Conservation (phyloP, 2,888 invertebrate genomes). For the Helicoverpa assulta region DNA sequence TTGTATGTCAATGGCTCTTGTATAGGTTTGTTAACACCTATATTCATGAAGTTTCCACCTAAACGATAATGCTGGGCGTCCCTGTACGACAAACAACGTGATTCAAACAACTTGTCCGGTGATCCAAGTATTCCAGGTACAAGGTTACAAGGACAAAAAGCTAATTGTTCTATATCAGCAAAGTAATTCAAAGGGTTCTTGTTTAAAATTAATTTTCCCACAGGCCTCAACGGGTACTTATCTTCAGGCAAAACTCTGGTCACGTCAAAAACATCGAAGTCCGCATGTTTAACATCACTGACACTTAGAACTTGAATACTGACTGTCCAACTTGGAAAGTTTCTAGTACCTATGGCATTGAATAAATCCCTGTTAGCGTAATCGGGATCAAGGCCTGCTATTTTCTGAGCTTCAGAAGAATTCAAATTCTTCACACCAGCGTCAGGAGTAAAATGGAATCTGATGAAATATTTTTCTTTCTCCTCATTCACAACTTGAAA, state of each 20-base stretch:
- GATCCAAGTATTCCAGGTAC: conserved; percentile 97
- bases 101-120: conserved; percentile 97
- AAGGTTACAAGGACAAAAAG: conserved; percentile 96
- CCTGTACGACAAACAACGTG: conserved; percentile 95
- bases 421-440: conserved; percentile 95
- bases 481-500: conserved; percentile 95
- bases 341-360: conserved; percentile 93
- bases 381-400: conserved; percentile 94
- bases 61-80: conserved; percentile 96
- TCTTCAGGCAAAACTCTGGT: conserved; percentile 95
- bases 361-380: conserved; percentile 95
- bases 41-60: conserved; percentile 96
- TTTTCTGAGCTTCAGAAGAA: conserved; percentile 91
- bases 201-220: conserved; percentile 95
- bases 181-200: conserved; percentile 97
- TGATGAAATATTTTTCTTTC: conserved; percentile 93
- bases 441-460: conserved; percentile 96
- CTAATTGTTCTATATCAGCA: conserved; percentile 97
- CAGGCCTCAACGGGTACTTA: conserved; percentile 95
- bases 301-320: conserved; percentile 95
- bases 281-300: conserved; percentile 93
- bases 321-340: conserved; percentile 93
- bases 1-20: conserved; percentile 93
- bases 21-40: conserved; percentile 98
- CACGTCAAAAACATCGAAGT: conserved; percentile 96